phyloP scores from a whole-genome alignment of 1,140 invertebrate species.

The Theocolax elegans region DNA sequence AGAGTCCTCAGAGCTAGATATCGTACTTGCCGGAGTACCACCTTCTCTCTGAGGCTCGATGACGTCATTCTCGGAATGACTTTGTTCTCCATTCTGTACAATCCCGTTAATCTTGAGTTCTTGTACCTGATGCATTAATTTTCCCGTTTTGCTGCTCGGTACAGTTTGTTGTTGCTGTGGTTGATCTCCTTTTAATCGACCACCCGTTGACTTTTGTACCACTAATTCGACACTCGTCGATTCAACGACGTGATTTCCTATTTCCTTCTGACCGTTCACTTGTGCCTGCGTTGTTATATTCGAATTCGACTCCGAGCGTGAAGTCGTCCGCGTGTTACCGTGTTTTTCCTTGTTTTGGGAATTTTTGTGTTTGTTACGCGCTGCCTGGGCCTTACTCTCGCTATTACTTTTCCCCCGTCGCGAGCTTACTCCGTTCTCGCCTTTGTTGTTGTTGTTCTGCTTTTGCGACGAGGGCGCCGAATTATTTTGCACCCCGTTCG shows the following conservation, averaged over 20 bases:
- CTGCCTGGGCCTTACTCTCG: slow-evolving; percentile 65
- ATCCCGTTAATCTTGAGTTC: slow-evolving; percentile 62
- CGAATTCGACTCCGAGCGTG: slow-evolving; percentile 60
- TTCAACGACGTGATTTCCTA: slow-evolving; percentile 52
- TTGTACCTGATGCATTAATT: slow-evolving; percentile 56
- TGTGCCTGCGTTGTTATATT: slow-evolving; percentile 50
- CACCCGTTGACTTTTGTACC: slow-evolving; percentile 56
- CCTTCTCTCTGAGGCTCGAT: slow-evolving; percentile 59
- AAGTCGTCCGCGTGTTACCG: slow-evolving; percentile 52
- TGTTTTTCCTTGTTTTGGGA: slow-evolving; percentile 66
- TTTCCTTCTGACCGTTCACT: slow-evolving; percentile 58
- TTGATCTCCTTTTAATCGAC: slow-evolving; percentile 55
- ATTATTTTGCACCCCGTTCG: slow-evolving; percentile 28
- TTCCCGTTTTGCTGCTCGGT: slow-evolving; percentile 48
- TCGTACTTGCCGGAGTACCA: slow-evolving; percentile 62
- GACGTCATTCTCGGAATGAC: slow-evolving; percentile 58
- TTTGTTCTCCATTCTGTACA: slow-evolving; percentile 52
- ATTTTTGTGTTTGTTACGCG: slow-evolving; percentile 66
- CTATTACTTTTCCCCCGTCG: slow-evolving; percentile 65
- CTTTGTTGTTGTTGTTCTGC: slow-evolving; percentile 64
- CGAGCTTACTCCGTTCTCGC: slow-evolving; percentile 56
- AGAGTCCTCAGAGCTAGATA: slow-evolving; percentile 63
- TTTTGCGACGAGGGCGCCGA: slow-evolving; percentile 54
- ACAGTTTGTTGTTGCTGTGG: slow-evolving; percentile 45
- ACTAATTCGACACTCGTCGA: slow-evolving; percentile 49